phyloP scores from a whole-genome alignment of 2,888 invertebrate species.

The Xestia c-nigrum region DNA sequence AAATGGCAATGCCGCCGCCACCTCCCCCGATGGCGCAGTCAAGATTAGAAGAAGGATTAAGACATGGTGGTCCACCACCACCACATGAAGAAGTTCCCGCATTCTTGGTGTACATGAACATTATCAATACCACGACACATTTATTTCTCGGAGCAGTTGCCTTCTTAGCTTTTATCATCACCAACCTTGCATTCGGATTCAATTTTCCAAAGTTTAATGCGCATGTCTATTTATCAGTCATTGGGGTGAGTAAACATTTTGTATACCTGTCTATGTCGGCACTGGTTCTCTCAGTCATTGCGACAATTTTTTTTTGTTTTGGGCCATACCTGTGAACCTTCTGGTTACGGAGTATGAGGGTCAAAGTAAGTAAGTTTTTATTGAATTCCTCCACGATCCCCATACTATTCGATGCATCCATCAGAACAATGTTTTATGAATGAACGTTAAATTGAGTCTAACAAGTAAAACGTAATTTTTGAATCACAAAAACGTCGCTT shows the following conservation, averaged over 20 bases:
- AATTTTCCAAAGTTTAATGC: conserved; percentile 46
- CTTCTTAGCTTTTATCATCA: conserved; percentile 63
- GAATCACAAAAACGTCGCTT: too few relatives aligned
- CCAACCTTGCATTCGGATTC: not conserved
- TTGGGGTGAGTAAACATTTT: conserved; percentile 76
- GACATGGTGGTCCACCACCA: conserved; percentile 16
- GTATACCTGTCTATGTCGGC: not conserved
- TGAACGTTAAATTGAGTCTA: too few relatives aligned
- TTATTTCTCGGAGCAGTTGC: conserved; percentile 71
- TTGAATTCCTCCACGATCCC: too few relatives aligned
- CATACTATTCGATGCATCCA: too few relatives aligned
- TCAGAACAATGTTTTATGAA: too few relatives aligned
- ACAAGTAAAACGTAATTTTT: too few relatives aligned
- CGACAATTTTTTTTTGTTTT: too few relatives aligned
- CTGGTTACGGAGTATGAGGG: too few relatives aligned
- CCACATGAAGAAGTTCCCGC: conserved; percentile 29
- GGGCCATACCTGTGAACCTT: too few relatives aligned
- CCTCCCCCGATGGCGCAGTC: conserved; percentile 51
- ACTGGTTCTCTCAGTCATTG: too few relatives aligned
- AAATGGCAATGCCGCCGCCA: conserved; percentile 60
- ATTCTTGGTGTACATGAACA: conserved; percentile 67
- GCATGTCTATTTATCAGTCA: conserved; percentile 78
- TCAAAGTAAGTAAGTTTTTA: too few relatives aligned
- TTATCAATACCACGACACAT: conserved; percentile 71
- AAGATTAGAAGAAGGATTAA: conserved; percentile 54